A percentile compares a stretch with the other conserved stretches of the same genome.
Conservation (phyloP, 2,888 invertebrate species). For the Limnephilus rhombicus region DNA sequence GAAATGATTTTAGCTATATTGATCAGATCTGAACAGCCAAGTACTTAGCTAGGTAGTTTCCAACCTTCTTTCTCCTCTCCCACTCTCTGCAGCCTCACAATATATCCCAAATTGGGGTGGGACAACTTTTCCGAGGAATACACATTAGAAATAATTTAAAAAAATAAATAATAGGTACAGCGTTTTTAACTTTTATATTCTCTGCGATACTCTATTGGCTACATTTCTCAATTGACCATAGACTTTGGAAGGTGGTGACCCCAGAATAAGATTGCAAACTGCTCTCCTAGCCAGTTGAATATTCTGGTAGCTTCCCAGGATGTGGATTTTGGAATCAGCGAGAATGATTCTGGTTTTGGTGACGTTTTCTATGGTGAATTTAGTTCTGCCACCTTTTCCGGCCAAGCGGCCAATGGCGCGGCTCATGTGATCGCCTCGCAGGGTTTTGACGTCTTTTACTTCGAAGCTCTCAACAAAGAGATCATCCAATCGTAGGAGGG, state of each 20-base stretch:
- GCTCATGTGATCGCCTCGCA: conserved; percentile 96
- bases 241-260: conserved; percentile 98
- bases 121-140: too few species aligned
- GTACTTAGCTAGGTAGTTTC: too few species aligned
- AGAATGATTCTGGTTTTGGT: conserved; percentile 98
- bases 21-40: too few species aligned
- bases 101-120: too few species aligned
- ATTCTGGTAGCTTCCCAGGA: conserved; percentile 98
- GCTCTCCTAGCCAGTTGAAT: conserved; percentile 96
- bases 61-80: too few species aligned
- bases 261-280: conserved; percentile 97
- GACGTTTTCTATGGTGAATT: conserved; percentile 98
- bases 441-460: conserved; percentile 95
- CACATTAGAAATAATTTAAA: too few species aligned
- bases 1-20: too few species aligned
- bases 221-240: conserved; percentile 95
- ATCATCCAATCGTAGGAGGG: conserved; percentile 95
- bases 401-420: conserved; percentile 97
- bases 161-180: too few species aligned
- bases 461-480: conserved; percentile 98
- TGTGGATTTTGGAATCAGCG: conserved; percentile 97
- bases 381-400: conserved; percentile 97
- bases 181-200: conserved; percentile 78
- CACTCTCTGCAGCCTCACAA: too few species aligned
- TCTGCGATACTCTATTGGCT: conserved; percentile 89